These are phyloP conservation scores for Holacanthus passer DNA, from an alignment of 2,113 vertebrate genomes.

Conservation along the genomic window DNA sequence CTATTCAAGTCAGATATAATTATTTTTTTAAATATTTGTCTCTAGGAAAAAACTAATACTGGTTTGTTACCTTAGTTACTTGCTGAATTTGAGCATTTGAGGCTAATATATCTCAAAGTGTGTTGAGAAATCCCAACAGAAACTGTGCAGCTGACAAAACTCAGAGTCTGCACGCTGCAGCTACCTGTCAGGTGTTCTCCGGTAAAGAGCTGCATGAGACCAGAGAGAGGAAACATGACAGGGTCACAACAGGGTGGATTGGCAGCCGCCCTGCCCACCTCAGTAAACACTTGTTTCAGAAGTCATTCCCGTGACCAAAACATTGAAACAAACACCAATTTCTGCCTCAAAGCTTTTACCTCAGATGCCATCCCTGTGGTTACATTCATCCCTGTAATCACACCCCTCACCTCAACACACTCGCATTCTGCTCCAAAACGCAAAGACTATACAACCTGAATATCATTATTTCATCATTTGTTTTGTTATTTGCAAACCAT, in stretches of 20 bases:
- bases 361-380: not conserved
- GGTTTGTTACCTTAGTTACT: not conserved
- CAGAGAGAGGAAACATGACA: conserved; percentile 7
- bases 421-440: not conserved
- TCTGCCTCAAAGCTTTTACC: conserved; percentile 1
- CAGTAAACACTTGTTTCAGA: not conserved
- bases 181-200: not conserved
- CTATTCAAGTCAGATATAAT: not conserved
- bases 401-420: not conserved
- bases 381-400: not conserved
- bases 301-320: not conserved
- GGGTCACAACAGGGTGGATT: conserved; percentile 6
- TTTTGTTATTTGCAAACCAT: not conserved
- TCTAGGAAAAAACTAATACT: not conserved
- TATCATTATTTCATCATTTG: not conserved
- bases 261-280: not conserved
- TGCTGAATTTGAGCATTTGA: not conserved
- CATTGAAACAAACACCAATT: not conserved
- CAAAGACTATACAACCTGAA: not conserved
- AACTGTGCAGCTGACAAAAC: not conserved
- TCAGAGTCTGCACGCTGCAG: not conserved
- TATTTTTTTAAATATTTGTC: not conserved
- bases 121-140: not conserved
- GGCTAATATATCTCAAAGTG: not conserved
- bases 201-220: not conserved